phyloP scores from a whole-genome alignment of 2,113 vertebrate species.

The Antennarius striatus region DNA sequence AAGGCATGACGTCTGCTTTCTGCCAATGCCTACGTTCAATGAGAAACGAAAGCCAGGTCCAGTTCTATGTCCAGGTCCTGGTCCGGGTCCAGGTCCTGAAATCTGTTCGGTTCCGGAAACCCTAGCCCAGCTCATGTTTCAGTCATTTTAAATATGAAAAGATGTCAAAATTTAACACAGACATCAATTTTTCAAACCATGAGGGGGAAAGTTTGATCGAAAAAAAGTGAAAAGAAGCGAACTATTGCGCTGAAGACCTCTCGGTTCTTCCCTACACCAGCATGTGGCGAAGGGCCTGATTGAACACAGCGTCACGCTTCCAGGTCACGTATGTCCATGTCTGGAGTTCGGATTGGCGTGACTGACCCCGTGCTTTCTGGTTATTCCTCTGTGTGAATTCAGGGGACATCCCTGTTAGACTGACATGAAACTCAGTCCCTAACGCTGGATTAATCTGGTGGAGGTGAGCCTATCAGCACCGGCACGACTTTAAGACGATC shows the following conservation, averaged over 20 bases:
- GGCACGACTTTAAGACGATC: constrained; percentile 46
- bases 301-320: constrained; percentile 5
- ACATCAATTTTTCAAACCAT: background rate
- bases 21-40: constrained; percentile 66
- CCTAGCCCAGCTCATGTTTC: constrained; percentile 24
- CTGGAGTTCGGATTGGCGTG: no score
- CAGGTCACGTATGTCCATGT: constrained; percentile 20
- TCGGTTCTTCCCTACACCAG: constrained; percentile 12
- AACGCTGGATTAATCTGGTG: constrained; percentile 43
- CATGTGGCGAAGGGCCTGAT: constrained; percentile 20
- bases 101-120: constrained; percentile 45
- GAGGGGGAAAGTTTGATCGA: constrained; percentile 11
- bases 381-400: no score
- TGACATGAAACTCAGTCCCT: constrained; percentile 33
- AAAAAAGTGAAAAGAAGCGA: background rate
- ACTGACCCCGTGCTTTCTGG: no score
- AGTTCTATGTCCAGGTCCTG: constrained; percentile 46
- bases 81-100: constrained; percentile 36
- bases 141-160: constrained; percentile 26
- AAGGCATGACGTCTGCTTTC: constrained; percentile 58
- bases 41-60: constrained; percentile 44
- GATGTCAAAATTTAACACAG: background rate
- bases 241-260: constrained; percentile 11
- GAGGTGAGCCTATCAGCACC: background rate
- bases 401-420: background rate